Conservation (phyloP, 2,888 invertebrate species). For the Lithophane socia region DNA sequence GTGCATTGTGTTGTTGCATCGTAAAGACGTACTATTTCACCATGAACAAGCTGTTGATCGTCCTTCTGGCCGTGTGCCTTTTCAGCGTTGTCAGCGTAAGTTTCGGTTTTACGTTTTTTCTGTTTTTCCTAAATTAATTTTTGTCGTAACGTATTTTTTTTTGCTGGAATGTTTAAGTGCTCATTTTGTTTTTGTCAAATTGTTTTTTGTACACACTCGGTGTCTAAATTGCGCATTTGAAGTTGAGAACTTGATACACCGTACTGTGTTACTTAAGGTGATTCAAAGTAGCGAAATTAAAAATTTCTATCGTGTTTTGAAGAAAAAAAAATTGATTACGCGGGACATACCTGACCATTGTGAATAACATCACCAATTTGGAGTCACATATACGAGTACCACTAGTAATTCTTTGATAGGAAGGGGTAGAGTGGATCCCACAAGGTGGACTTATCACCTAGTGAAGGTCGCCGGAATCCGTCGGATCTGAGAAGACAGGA, state of each 20-base stretch:
- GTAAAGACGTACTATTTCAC: conserved; percentile 68
- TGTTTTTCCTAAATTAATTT: too few relatives aligned
- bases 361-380: too few relatives aligned
- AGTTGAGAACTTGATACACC: neutral
- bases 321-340: too few relatives aligned
- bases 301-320: neutral
- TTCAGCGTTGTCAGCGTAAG: conserved; percentile 71
- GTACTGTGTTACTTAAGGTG: neutral
- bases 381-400: too few relatives aligned
- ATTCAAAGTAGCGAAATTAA: neutral
- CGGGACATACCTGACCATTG: neutral
- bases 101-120: neutral
- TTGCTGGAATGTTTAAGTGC: too few relatives aligned
- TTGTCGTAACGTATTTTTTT: too few relatives aligned
- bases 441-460: neutral
- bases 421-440: neutral
- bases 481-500: too few relatives aligned
- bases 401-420: neutral
- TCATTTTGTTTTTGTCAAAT: too few relatives aligned
- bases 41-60: conserved; percentile 81
- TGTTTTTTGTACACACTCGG: neutral
- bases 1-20: conserved; percentile 57
- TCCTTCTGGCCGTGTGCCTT: conserved; percentile 81
- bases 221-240: neutral
- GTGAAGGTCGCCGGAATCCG: neutral